Percentiles rank a stretch among this genome's conserved stretches.
Conservation (phyloP, 2,113 vertebrate genomes). For the rat (Rattus norvegicus) region GRCr8 NC_086025.1:31209001-31209500, state of each 20-base stretch:
- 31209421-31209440: not conserved
- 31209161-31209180: constrained; percentile 50
- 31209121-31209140: constrained; percentile 31
- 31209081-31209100: not conserved
- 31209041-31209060: not conserved
- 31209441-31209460: not conserved
- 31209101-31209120: not conserved
- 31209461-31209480: not conserved
- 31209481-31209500: not conserved
- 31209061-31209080: not conserved
- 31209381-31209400: constrained; percentile 3
- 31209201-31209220: not conserved
- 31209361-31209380: constrained; percentile 47
- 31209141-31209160: constrained; percentile 42
- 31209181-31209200: constrained; percentile 47
- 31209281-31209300: not conserved
- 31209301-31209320: no score
- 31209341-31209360: not conserved
- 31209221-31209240: not conserved
- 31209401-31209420: not conserved
- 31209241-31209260: not conserved
- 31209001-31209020: not conserved
- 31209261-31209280: not conserved
- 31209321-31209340: constrained; percentile 2
- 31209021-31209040: not conserved